phyloP scores from a whole-genome alignment of 2,113 vertebrate species.

The Macheiramphus alcinus region DNA sequence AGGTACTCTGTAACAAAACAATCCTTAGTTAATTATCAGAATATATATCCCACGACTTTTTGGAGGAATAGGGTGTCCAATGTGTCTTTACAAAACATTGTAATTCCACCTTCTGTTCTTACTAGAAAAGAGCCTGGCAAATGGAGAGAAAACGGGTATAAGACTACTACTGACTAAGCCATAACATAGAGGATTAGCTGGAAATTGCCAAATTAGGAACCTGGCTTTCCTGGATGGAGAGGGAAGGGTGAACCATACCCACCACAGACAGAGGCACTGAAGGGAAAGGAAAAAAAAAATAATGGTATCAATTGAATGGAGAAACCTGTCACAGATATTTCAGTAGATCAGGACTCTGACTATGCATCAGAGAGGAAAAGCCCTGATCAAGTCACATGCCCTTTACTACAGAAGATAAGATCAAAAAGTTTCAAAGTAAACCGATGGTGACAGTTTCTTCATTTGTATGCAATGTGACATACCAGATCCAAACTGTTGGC shows the following conservation, averaged over 20 bases:
- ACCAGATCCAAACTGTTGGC: slow-evolving; percentile 80
- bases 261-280: not conserved
- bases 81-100: not conserved
- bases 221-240: not conserved
- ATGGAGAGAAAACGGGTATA: not conserved
- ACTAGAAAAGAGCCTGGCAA: not conserved
- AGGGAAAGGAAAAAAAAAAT: not conserved
- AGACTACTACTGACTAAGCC: not conserved
- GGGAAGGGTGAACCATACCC: not conserved
- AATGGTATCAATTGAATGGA: not conserved
- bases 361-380: not conserved
- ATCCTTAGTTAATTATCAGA: not conserved
- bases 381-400: slow-evolving; percentile 25
- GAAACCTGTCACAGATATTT: not conserved
- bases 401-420: slow-evolving; percentile 69
- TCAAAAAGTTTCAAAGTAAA: slow-evolving; percentile 80
- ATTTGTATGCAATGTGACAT: slow-evolving; percentile 81
- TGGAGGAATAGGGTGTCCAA: not conserved
- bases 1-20: not conserved
- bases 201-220: not conserved
- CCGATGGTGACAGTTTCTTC: slow-evolving; percentile 78
- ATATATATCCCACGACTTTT: not conserved
- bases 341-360: slow-evolving; percentile 4
- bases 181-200: not conserved
- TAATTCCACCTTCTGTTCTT: not conserved